Base-by-base conservation (phyloP, 1,140 invertebrate species). In the Rhagoletis pomonella region DNA sequence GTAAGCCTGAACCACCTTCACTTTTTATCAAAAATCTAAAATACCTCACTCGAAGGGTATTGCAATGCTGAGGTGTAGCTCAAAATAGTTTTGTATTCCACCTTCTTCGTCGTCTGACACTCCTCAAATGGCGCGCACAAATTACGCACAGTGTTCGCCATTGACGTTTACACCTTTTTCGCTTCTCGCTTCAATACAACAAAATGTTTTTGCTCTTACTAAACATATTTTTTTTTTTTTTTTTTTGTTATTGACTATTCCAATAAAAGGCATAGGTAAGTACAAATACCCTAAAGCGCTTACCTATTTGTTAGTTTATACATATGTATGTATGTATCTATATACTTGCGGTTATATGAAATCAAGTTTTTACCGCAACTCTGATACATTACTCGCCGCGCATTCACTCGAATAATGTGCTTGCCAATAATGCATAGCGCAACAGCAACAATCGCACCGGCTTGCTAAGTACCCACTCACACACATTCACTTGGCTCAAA, bases 341-440 rank as follows among this genome's bases (percentile, higher is more conserved):
- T 55, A 47, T 47, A 55, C 50, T 73, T 73, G 42, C 14, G 42
- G 12, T 29, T 42, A 50, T 81, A 55, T 81, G 73, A 81, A 81
- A 81, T 81, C 73, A 50, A 81, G 73, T 81, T 81, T 73, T 81
- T 81, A 81, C 73, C 50, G 73, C 47, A 81, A 81, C 73, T 47
- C 3, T n/a, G 47, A 81, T 50, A 81, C 47, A 3, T n/a, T 44
- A 17, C 67, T 44, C 10, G 39, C 39, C 67, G 67, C 67, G 67
- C 39, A 81, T 55, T 81, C 47, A 81, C 47, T 81, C 44, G 14
- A 55, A 10, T 81, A 81, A 55, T 14, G 29, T 29, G 73, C 73
- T 17, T 58, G 19, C 73, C 9, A 19, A 81, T 55, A 19, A 4
- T 81, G 17, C 42, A 81, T 55, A 17, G 44, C 73, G 12, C 69